Conservation (phyloP, 2,797 vertebrate genomes). For the Antennarius maculatus region DNA sequence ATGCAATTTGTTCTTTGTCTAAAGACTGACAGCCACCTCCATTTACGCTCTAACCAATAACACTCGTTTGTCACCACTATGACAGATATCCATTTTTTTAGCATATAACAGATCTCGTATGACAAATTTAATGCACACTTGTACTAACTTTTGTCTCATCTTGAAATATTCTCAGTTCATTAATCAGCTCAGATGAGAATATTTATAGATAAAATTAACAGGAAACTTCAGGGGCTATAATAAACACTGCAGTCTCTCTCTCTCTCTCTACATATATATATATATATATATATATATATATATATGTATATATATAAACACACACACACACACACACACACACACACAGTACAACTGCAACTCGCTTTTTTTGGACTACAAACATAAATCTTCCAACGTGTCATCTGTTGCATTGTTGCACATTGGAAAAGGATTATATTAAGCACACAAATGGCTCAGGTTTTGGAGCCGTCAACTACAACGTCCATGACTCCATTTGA, state of each 20-base stretch:
- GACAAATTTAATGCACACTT: conserved; percentile 4
- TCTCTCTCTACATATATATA: too few species aligned
- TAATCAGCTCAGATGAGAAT: neutral
- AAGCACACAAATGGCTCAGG: conserved; percentile 15
- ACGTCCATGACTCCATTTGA: conserved; percentile 15
- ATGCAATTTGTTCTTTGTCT: conserved; percentile 52
- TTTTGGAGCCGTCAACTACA: conserved; percentile 23
- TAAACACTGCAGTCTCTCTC: neutral
- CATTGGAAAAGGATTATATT: conserved; percentile 12
- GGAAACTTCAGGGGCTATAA: neutral
- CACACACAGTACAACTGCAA: neutral
- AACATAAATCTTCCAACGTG: conserved; percentile 3
- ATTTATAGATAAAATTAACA: neutral
- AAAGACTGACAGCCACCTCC: conserved; percentile 44
- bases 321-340: too few species aligned
- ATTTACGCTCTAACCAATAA: conserved; percentile 54
- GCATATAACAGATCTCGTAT: conserved; percentile 20
- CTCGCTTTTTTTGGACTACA: neutral
- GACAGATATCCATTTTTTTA: conserved; percentile 48
- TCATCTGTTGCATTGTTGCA: conserved; percentile 53
- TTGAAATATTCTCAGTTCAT: neutral
- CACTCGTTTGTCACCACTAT: conserved; percentile 35
- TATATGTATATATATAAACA: too few species aligned
- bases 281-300: too few species aligned
- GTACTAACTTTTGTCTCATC: conserved; percentile 16